Evolutionary conservation across 2,888 invertebrate species (phyloP), one percentile per base, ranked within the genome.

Genomic region (Trisateles emortualis): DNA sequence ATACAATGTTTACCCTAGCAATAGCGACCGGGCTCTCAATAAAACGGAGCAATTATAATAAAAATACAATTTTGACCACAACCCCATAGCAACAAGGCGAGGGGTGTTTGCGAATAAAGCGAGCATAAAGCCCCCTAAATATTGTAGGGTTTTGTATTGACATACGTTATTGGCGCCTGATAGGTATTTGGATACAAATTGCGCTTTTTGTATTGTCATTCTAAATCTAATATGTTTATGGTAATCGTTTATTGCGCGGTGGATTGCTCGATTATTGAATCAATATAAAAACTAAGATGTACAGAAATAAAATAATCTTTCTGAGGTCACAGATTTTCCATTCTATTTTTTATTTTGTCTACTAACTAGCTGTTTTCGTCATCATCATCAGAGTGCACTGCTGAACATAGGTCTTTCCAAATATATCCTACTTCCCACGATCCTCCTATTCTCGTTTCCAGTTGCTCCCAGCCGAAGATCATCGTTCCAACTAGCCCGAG

Each of bases 1-100:
- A 80, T 79, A 84, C 76, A 81, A 83, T 89, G 81, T 92, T 90
- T 87, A 89, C 90, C 85, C 86, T 82, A 81, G 76, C 11, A 33
- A 26, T 82, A 81, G 19, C 77, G 75, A 75, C 80, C 81, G 74
- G 79, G 79, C 73, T 84, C 83, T 85, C 84, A 80, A 89, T 88
- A 85, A 87, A 88, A 83, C 78, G 78, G 74, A 81, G 86, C 88
- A 83, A 90, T 92, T 92, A 92, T 86, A 90, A 92, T 92, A 92
- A 92, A 92, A 92, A 92, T 91, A 92, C 90, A 91, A 90, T 92
- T 91, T 90, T 81, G 85, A 88, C 88, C 87, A 77, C 90, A 90
- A 86, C 92, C 90, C 91, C 82, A 79, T 75, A 61, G 72, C 74
- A 74, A 81, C 72, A 75, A 71, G 54, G 54, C 64, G 79, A 84